Conservation (phyloP, 2,888 invertebrate genomes). For the Polyommatus iphigenia region DNA sequence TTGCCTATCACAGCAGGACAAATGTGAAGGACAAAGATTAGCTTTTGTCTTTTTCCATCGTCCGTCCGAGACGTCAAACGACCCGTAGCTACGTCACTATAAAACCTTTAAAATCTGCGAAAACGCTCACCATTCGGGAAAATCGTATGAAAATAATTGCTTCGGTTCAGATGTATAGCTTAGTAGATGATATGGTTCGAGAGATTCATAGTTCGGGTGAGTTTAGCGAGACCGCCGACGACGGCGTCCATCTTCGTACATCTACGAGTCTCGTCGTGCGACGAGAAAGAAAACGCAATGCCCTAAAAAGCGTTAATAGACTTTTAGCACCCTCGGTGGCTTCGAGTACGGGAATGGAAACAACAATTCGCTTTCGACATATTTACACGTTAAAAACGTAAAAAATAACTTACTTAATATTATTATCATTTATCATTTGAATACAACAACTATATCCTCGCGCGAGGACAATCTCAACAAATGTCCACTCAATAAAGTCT, state of each 20-base stretch:
- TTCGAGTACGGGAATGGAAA: slow-evolving; percentile 70
- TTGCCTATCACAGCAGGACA: too few species aligned
- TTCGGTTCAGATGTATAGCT: slow-evolving; percentile 38
- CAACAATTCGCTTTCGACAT: slow-evolving; percentile 73
- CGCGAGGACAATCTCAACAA: slow-evolving; percentile 76
- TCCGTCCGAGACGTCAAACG: slow-evolving; percentile 40
- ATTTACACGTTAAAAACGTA: slow-evolving; percentile 80
- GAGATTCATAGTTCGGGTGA: slow-evolving; percentile 33
- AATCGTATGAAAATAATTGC: slow-evolving; percentile 46
- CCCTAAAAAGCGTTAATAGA: slow-evolving; percentile 76
- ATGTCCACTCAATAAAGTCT: slow-evolving; percentile 77
- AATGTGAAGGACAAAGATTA: background rate
- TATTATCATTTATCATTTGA: slow-evolving; percentile 77
- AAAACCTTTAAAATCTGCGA: slow-evolving; percentile 43
- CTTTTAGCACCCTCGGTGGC: slow-evolving; percentile 78
- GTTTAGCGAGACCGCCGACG: slow-evolving; percentile 25
- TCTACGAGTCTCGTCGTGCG: slow-evolving; percentile 49
- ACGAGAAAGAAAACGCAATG: slow-evolving; percentile 54
- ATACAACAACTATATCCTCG: slow-evolving; percentile 79
- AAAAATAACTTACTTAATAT: slow-evolving; percentile 81
- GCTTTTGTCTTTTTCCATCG: background rate
- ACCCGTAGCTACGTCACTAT: slow-evolving; percentile 48
- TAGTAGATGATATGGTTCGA: slow-evolving; percentile 41
- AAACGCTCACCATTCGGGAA: slow-evolving; percentile 41
- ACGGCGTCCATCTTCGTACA: slow-evolving; percentile 44